Evolutionary conservation across 1,140 invertebrate species (phyloP).

Genomic region (Melipona quadrifasciata): DNA sequence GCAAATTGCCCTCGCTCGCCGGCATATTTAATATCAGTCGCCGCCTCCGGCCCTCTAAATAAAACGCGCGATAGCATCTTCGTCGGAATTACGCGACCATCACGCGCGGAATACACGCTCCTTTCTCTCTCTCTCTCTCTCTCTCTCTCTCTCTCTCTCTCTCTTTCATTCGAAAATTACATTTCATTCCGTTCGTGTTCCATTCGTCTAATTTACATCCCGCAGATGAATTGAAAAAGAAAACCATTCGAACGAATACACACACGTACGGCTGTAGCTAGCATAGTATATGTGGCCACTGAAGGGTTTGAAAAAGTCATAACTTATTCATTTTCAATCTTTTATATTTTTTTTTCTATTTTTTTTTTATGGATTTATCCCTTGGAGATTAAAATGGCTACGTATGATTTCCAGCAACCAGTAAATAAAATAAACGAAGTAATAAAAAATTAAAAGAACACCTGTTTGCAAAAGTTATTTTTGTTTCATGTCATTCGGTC

Average conservation of each 20-base stretch:
- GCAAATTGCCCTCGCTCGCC: constrained; percentile 3
- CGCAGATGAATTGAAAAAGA: background rate
- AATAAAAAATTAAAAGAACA: too few species aligned
- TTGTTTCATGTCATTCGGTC: too few species aligned
- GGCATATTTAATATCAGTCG: constrained; percentile 20
- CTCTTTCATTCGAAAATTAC: background rate
- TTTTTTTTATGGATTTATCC: too few species aligned
- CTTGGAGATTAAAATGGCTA: too few species aligned
- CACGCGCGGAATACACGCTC: background rate
- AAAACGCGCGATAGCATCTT: constrained; percentile 13
- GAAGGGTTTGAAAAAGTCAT: too few species aligned
- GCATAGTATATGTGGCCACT: too few species aligned
- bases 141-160: background rate
- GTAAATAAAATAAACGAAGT: too few species aligned
- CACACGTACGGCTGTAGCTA: background rate
- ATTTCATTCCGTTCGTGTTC: background rate
- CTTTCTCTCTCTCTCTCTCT: too few species aligned
- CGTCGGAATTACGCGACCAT: constrained; percentile 13
- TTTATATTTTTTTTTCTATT: too few species aligned
- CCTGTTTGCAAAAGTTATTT: too few species aligned
- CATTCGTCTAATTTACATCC: background rate
- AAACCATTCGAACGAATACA: background rate
- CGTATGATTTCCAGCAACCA: too few species aligned
- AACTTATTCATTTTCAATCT: too few species aligned
- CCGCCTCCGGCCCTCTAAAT: background rate